These are phyloP conservation scores for Malacoraja senta DNA, from an alignment of 2,797 vertebrate species.

Conservation along the genomic window DNA sequence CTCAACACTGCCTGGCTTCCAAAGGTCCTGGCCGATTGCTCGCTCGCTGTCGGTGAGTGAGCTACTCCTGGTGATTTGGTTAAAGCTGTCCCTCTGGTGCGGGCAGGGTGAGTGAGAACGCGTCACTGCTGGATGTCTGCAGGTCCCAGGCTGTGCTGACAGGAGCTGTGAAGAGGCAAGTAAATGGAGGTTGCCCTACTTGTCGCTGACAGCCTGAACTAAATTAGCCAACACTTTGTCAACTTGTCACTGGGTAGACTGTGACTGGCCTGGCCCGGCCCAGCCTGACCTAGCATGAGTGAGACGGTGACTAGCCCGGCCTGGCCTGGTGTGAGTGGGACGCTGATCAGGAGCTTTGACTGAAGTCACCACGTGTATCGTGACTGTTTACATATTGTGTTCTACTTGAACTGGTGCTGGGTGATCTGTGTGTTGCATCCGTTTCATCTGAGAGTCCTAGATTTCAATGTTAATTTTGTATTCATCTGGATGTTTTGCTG, in stretches of 20 bases:
- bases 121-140: background rate
- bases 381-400: background rate
- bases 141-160: too few species aligned
- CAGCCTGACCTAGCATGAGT: background rate
- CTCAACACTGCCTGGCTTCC: background rate
- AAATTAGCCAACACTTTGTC: too few species aligned
- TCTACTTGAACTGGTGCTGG: conserved; percentile 25
- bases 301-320: background rate
- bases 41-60: too few species aligned
- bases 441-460: conserved; percentile 27
- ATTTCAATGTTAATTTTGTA: conserved; percentile 12
- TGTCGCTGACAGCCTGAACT: background rate
- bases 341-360: background rate
- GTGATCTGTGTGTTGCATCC: background rate
- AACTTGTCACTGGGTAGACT: too few species aligned
- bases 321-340: background rate
- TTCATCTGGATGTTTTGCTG: conserved; percentile 23
- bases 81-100: too few species aligned
- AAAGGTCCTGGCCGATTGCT: background rate
- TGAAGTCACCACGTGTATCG: background rate
- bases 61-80: background rate
- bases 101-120: background rate
- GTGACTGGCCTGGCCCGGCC: background rate
- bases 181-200: too few species aligned
- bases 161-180: too few species aligned